These are phyloP conservation scores for Ephestia elutella DNA, from an alignment of 1,140 invertebrate species.

Conservation along the genomic window DNA sequence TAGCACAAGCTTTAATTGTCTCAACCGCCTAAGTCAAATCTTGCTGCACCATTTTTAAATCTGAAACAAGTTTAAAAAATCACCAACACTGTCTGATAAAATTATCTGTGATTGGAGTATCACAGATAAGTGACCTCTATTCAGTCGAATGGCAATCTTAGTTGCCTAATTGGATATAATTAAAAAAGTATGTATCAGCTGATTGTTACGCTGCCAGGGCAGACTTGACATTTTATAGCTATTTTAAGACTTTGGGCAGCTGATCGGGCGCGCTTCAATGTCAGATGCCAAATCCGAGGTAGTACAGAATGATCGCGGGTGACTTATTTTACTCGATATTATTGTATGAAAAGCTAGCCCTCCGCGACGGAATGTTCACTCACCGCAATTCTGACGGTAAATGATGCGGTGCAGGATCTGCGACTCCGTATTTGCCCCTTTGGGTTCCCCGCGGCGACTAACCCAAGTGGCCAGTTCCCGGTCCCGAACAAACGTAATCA, in stretches of 20 bases:
- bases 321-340: background rate
- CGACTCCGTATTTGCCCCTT: slow-evolving; percentile 72
- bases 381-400: slow-evolving; percentile 68
- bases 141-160: slow-evolving; percentile 33
- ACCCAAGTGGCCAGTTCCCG: slow-evolving; percentile 60
- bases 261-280: slow-evolving; percentile 65
- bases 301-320: background rate
- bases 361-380: slow-evolving; percentile 33
- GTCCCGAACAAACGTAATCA: slow-evolving; percentile 65
- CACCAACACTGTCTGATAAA: slow-evolving; percentile 38
- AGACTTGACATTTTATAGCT: slow-evolving; percentile 68
- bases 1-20: slow-evolving; percentile 33
- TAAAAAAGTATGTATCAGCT: slow-evolving; percentile 67
- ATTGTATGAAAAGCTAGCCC: slow-evolving; percentile 20
- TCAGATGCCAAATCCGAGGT: slow-evolving; percentile 43
- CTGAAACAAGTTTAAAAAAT: slow-evolving; percentile 47
- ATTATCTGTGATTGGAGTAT: slow-evolving; percentile 41
- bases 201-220: slow-evolving; percentile 64
- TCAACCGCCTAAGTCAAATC: slow-evolving; percentile 69
- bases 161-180: slow-evolving; percentile 67
- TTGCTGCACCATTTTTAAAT: slow-evolving; percentile 75
- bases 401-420: slow-evolving; percentile 65
- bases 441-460: slow-evolving; percentile 68
- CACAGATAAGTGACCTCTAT: slow-evolving; percentile 26
- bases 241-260: slow-evolving; percentile 69